Evolutionary conservation across 92 coral and sea anemone genomes (phyloP).

Genomic region (Phenganax subtilis): DNA sequence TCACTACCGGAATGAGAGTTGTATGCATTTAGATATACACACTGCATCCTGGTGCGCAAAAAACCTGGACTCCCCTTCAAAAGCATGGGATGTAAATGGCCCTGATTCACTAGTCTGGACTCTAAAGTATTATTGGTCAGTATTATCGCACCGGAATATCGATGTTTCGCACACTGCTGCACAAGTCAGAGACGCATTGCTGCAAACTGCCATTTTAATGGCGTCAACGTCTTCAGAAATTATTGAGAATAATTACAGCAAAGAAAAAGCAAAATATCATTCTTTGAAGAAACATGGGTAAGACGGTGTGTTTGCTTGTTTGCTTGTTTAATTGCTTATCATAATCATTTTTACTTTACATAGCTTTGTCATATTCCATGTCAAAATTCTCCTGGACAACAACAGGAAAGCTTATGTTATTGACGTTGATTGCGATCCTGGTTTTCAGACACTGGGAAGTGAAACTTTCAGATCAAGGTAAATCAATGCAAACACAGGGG

Average conservation of each 20-base stretch:
- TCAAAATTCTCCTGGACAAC: constrained; percentile 33
- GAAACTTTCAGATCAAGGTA: constrained; percentile 31
- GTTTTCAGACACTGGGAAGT: constrained; percentile 35
- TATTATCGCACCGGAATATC: constrained; percentile 13
- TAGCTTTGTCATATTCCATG: constrained; percentile 37
- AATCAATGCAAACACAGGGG: not conserved
- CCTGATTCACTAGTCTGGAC: constrained; percentile 30
- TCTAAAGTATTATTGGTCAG: constrained; percentile 34
- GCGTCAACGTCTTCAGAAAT: constrained; percentile 32
- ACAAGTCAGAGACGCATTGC: constrained; percentile 23
- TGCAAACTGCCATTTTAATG: constrained; percentile 35
- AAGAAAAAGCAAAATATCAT: constrained; percentile 30
- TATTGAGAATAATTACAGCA: constrained; percentile 12
- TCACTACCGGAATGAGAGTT: constrained; percentile 7
- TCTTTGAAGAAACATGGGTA: constrained; percentile 39
- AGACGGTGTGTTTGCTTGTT: not conserved
- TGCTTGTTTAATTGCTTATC: not conserved
- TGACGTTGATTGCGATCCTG: constrained; percentile 37
- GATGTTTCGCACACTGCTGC: constrained; percentile 26
- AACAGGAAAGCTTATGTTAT: constrained; percentile 28
- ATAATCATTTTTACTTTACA: not conserved
- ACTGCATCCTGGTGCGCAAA: constrained; percentile 28
- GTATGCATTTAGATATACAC: constrained; percentile 32
- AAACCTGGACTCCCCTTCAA: constrained; percentile 11
- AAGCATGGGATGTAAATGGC: constrained; percentile 27